Evolutionary conservation across 2,113 vertebrate genomes (phyloP).

Genomic region (Procavia capensis): DNA sequence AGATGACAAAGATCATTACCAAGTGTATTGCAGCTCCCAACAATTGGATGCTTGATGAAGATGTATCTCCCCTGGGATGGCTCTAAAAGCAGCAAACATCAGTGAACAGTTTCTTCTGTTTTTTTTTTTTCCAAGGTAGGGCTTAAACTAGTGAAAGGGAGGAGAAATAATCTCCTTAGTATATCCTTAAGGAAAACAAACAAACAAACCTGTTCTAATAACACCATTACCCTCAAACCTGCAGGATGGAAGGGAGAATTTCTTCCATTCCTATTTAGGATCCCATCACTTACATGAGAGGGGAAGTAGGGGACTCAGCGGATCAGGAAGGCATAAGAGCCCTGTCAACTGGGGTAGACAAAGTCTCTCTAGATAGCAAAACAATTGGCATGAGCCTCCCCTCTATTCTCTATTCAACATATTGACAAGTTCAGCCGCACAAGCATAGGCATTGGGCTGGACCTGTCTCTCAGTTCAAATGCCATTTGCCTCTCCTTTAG

Average conservation of each 20-base stretch:
- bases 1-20: not conserved
- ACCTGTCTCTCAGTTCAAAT: not conserved
- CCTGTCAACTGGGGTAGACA: not conserved
- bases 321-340: not conserved
- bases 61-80: not conserved
- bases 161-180: constrained; percentile 11
- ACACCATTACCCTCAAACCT: not conserved
- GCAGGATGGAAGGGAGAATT: not conserved
- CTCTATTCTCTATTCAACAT: not conserved
- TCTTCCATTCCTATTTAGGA: not conserved
- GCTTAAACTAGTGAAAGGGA: constrained; percentile 32
- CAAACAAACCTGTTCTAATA: constrained; percentile 18
- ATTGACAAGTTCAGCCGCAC: not conserved
- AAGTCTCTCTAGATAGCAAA: not conserved
- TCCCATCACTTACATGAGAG: not conserved
- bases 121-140: constrained; percentile 36
- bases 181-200: not conserved
- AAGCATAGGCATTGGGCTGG: not conserved
- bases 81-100: constrained; percentile 47
- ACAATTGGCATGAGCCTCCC: not conserved
- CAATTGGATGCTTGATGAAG: constrained; percentile 12
- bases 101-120: constrained; percentile 49
- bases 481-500: constrained; percentile 17
- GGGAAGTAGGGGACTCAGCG: not conserved
- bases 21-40: constrained; percentile 33